phyloP scores from a whole-genome alignment of 1,140 invertebrate genomes.

The Cherax quadricarinatus region DNA sequence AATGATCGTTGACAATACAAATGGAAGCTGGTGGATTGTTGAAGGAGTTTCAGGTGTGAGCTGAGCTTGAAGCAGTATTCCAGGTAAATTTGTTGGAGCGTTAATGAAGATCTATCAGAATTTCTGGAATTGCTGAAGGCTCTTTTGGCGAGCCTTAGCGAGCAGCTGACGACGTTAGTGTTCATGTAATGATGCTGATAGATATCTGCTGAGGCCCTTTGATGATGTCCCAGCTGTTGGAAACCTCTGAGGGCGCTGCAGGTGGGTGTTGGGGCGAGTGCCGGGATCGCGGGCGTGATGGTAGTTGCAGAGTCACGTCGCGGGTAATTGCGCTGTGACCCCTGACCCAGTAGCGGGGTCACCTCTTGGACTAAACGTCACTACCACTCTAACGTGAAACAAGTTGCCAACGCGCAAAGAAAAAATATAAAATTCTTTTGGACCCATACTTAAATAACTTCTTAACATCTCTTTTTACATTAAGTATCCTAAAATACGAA shows the following conservation, averaged over 20 bases:
- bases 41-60: too few species aligned
- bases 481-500: not conserved
- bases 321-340: constrained; percentile 43
- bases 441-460: too few species aligned
- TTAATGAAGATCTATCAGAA: too few species aligned
- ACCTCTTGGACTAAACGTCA: constrained; percentile 18
- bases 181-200: not conserved
- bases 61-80: too few species aligned
- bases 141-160: too few species aligned
- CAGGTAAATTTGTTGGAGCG: too few species aligned
- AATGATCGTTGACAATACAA: not conserved
- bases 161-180: too few species aligned
- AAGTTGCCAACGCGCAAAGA: not conserved
- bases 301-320: constrained; percentile 49
- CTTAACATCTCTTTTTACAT: too few species aligned
- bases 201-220: not conserved
- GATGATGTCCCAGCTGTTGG: not conserved
- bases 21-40: not conserved
- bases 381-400: not conserved
- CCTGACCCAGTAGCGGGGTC: constrained; percentile 53
- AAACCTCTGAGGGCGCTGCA: not conserved
- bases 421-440: too few species aligned
- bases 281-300: constrained; percentile 18
- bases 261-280: not conserved
- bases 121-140: too few species aligned